Evolutionary conservation across 2,888 invertebrate genomes (phyloP), one percentile per base, ranked within the genome.

Genomic region (Rhorus exstirpatorius): DNA sequence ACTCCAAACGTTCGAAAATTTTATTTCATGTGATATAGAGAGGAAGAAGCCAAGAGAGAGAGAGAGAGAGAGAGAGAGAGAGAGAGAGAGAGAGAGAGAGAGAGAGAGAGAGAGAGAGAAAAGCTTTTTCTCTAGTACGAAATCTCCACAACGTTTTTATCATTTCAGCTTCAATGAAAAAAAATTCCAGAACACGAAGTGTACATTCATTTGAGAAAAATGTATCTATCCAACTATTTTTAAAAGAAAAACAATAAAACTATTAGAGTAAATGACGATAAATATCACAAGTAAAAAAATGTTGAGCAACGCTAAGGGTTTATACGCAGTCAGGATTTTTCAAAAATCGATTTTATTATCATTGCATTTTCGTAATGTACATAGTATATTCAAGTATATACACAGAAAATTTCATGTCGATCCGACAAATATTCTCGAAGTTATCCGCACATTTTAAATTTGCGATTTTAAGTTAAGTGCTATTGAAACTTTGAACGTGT

Each of bases 1-100:
- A 7, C 10, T 24, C 26, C 55, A 17, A 60, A 68, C 21, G 74
- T 60, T 74, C 58, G 60, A 67, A 58, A 79, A 79, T 74, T 61
- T 74, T 41, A 74, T 63, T 72, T 65, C 49, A 38, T 38, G 38
- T 38, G 51, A 35, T 12, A 60, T 6, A 49, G 35, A 67, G 19
- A 38, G 7, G n/a, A 21, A 51, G 35, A 14, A 8, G 51, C 17
- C n/a, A n/a, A n/a, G n/a, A n/a, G n/a, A n/a, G n/a, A n/a, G n/a
- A n/a, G n/a, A n/a, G n/a, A 38, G 7, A 38, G 19, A 38, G 21
- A 38, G 3, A 21, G 53, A 41, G 12, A 38, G 21, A 21, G 24
- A 53, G 35, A 12, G n/a, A 31, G 17, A 55, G 8, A 46, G 26
- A 70, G 7, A 21, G 10, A 24, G n/a, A n/a, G n/a, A n/a, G n/a